phyloP scores from a whole-genome alignment of 64 coral and sea anemone genomes.

The Orbicella faveolata region DNA sequence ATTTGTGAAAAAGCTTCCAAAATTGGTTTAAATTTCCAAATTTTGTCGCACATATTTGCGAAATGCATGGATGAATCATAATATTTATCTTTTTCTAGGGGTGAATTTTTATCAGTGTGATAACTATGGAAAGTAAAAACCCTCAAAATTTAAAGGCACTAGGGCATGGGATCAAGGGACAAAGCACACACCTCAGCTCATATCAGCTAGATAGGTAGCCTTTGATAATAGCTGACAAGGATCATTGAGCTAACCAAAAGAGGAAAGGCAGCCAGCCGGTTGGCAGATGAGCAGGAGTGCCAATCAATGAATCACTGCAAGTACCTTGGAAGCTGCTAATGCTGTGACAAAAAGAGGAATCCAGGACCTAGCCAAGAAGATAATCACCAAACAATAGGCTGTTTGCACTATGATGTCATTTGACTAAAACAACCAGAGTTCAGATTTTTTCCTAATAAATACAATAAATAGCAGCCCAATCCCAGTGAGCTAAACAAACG shows the following conservation, averaged over 20 bases:
- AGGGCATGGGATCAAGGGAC: neutral
- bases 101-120: neutral
- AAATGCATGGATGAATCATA: no score
- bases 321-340: neutral
- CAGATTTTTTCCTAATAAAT: no score
- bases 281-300: neutral
- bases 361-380: neutral
- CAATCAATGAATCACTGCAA: neutral
- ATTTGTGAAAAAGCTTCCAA: no score
- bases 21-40: no score
- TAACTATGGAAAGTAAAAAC: neutral
- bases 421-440: neutral
- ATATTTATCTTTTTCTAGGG: no score
- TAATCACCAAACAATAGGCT: neutral
- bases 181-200: slow-evolving; percentile 20
- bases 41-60: no score
- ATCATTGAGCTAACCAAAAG: neutral
- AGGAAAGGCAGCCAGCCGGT: neutral
- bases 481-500: neutral
- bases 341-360: neutral
- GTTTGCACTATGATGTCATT: neutral
- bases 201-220: neutral
- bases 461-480: no score
- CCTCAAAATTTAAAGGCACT: neutral
- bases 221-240: neutral